Evolutionary conservation across 2,797 vertebrate genomes (phyloP), one percentile per base, ranked within the genome.

Genomic region (Acridotheres tristis): DNA sequence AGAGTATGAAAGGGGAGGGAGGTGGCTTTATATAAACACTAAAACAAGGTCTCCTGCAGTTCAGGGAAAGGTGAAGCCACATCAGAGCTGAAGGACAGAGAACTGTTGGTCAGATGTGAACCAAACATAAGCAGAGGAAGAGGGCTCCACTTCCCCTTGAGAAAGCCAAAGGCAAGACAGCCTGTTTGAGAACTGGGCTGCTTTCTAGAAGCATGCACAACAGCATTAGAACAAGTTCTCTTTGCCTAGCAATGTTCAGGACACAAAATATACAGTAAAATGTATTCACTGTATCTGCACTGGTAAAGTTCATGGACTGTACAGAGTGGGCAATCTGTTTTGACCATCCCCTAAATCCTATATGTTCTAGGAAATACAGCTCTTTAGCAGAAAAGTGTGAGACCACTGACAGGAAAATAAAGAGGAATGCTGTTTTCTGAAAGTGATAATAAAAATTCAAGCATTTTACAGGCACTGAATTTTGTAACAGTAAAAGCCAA

Each of bases 401-500:
- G 51, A 61, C 36, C 47, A 59, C 74, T 2, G 26, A 65, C 65
- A 92, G 61, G 50, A 61, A 86, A 90, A 85, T 50, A 48, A 75
- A 82, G 42, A 91, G 48, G 29, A 26, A 45, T 69, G 57, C 25
- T 9, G 0, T 83, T 87, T 96, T 81, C 76, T 81, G 34, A 69
- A 76, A 50, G 69, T 55, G 36, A 92, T 10, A 86, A 59, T 58
- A 81, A 81, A 92, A 91, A 73, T 40, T 25, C 51, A 66, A 19
- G 68, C 54, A 15, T 66, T 88, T 93, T 90, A 72, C 32, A 86
- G 63, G 79, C 69, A 57, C 34, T 50, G 71, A 69, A 55, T 94
- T 94, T 78, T 93, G 91, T 72, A 71, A 94, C 62, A 76, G 55
- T 66, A 62, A 76, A 94, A 93, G 59, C 42, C 68, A 89, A 91